Percentiles rank a stretch among this genome's conserved stretches.
Evolutionary conservation across 2,113 vertebrate species (phyloP).

Genomic region (Xenopus tropicalis): UCB_Xtro_10.0 CM004452.2:1487001-1487500

Average conservation of each 20-base stretch:
- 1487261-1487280: not conserved
- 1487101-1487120: too few relatives aligned
- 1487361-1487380: conserved; percentile 35
- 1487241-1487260: too few relatives aligned
- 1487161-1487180: too few relatives aligned
- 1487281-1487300: too few relatives aligned
- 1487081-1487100: too few relatives aligned
- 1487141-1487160: too few relatives aligned
- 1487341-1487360: not conserved
- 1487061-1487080: too few relatives aligned
- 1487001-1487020: not conserved
- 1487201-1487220: too few relatives aligned
- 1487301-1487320: not conserved
- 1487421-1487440: not conserved
- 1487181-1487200: too few relatives aligned
- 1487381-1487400: conserved; percentile 28
- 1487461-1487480: not conserved
- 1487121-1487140: too few relatives aligned
- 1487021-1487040: not conserved
- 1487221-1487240: too few relatives aligned
- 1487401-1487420: conserved; percentile 5
- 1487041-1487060: not conserved
- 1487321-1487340: not conserved
- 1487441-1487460: conserved; percentile 51
- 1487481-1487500: not conserved